phyloP scores from a whole-genome alignment of 2,797 vertebrate species.

The Sternotherus odoratus region DNA sequence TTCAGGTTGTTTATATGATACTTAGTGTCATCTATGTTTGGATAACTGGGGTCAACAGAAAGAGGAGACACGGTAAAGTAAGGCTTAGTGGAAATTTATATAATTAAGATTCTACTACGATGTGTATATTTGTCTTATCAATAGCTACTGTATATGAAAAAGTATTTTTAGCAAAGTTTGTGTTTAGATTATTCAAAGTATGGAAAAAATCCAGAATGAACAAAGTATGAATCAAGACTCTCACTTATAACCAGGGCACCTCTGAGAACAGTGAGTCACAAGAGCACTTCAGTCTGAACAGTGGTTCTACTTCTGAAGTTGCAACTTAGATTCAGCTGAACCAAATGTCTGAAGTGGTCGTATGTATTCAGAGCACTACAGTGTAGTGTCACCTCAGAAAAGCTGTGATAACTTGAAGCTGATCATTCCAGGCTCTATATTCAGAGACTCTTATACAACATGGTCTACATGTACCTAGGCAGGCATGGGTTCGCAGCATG shows the following conservation, averaged over 20 bases:
- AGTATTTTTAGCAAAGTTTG: background rate
- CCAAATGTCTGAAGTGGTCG: background rate
- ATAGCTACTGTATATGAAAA: background rate
- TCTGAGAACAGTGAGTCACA: accelerated
- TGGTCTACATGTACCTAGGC: background rate
- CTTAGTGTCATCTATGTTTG: background rate
- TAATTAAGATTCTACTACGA: background rate
- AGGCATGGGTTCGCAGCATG: background rate
- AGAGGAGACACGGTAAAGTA: background rate
- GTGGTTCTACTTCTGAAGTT: background rate
- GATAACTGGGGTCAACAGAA: background rate
- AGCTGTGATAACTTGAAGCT: background rate
- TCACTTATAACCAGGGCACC: background rate
- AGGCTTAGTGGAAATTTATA: background rate
- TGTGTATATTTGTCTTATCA: background rate
- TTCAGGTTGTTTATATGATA: background rate
- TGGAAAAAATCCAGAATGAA: background rate
- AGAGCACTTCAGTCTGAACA: background rate
- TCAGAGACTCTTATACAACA: background rate
- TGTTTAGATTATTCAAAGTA: background rate
- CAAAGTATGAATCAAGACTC: background rate
- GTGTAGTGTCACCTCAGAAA: slow-evolving; percentile 44
- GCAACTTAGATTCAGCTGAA: background rate
- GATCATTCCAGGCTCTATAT: slow-evolving; percentile 5
- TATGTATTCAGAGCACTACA: background rate